Conservation (phyloP, 2,113 vertebrate genomes). For the Formicarius rufipectus region DNA sequence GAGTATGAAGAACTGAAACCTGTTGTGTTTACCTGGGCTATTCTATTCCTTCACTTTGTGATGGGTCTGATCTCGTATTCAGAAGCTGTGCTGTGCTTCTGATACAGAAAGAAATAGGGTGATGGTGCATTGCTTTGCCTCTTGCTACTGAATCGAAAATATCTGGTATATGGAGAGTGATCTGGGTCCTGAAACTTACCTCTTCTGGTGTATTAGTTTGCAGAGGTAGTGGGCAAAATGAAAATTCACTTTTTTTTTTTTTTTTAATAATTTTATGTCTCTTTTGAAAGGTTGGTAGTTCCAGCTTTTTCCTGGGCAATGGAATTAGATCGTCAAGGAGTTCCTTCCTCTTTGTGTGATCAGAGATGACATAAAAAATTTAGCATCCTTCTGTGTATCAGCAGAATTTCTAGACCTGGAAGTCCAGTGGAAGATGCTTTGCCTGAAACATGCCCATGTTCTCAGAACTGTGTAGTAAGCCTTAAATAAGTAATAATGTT, state of each 20-base stretch:
- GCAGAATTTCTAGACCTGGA: background rate
- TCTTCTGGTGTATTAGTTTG: background rate
- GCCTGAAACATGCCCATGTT: background rate
- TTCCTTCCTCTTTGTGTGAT: background rate
- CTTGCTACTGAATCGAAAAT: accelerated
- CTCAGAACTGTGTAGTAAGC: background rate
- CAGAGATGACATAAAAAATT: background rate
- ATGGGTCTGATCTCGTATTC: accelerated
- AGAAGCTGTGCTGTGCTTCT: accelerated
- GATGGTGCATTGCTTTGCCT: background rate
- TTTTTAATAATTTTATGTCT: background rate
- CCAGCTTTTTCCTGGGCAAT: background rate
- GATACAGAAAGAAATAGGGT: accelerated
- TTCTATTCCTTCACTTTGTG: accelerated
- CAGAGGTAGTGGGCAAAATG: background rate
- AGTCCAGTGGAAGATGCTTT: background rate
- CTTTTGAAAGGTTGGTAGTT: background rate
- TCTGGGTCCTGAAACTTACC: background rate
- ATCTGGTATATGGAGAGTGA: accelerated
- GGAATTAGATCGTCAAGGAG: background rate
- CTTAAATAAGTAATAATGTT: background rate
- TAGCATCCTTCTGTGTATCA: too few species aligned
- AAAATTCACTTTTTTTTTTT: background rate
- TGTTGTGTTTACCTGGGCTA: background rate
- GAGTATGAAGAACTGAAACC: background rate